Evolutionary conservation across 2,888 invertebrate species (phyloP).

Genomic region (Listrodromus nycthemerus): DNA sequence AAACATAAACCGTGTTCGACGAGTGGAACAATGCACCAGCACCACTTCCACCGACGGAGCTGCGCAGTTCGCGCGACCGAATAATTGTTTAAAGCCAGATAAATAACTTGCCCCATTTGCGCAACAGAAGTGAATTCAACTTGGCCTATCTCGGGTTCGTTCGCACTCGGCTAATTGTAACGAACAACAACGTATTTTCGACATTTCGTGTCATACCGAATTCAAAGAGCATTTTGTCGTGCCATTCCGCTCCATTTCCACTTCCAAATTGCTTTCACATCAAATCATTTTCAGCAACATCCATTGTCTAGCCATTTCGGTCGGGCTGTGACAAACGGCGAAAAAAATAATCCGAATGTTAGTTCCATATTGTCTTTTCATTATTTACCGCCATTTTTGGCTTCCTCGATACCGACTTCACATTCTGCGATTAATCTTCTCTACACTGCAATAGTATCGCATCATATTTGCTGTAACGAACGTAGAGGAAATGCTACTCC

Average conservation of each 20-base stretch:
- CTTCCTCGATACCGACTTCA: background rate
- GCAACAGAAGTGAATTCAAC: conserved; percentile 18
- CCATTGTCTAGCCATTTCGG: background rate
- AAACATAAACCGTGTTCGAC: conserved; percentile 47
- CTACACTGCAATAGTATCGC: too few species aligned
- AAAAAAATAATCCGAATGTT: background rate
- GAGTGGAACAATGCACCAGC: conserved; percentile 47
- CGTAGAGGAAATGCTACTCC: too few species aligned
- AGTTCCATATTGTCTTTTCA: background rate
- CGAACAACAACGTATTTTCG: background rate
- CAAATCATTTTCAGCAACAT: background rate
- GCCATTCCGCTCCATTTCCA: background rate
- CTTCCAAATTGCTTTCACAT: background rate
- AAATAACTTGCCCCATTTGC: conserved; percentile 34
- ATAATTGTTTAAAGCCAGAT: conserved; percentile 47
- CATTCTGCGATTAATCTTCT: too few species aligned
- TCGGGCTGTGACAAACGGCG: background rate
- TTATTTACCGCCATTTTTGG: background rate
- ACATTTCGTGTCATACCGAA: background rate
- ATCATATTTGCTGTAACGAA: too few species aligned
- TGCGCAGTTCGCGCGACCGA: conserved; percentile 23
- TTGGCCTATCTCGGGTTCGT: conserved; percentile 4
- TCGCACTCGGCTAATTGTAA: conserved; percentile 6
- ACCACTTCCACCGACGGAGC: conserved; percentile 11
- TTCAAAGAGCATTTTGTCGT: background rate